A percentile compares a stretch with the other conserved stretches of the same genome.
phyloP scores from a whole-genome alignment of 2,797 vertebrate genomes.

The Parambassis ranga region DNA sequence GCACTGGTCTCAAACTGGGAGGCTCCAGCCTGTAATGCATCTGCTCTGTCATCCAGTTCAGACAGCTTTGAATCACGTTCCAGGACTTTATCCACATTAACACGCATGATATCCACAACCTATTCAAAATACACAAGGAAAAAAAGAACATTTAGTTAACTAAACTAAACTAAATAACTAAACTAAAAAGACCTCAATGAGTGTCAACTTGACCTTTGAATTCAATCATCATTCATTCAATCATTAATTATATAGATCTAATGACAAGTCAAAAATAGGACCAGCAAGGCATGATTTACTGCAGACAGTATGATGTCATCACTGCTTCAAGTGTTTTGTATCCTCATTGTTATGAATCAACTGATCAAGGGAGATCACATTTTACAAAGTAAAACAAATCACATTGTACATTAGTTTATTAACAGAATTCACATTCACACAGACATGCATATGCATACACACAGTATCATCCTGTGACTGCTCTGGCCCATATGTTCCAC shows the following conservation, averaged over 20 bases:
- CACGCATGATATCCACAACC: slow-evolving; percentile 93
- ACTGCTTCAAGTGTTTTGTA: neutral
- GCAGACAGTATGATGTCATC: neutral
- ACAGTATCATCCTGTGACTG: too few species aligned
- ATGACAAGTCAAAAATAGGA: neutral
- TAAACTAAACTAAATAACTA: too few species aligned
- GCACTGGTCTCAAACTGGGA: slow-evolving; percentile 93
- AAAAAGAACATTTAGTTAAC: neutral
- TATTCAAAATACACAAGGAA: slow-evolving; percentile 32
- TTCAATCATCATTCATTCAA: too few species aligned
- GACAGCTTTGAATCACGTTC: slow-evolving; percentile 89
- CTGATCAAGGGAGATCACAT: neutral
- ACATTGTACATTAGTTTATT: neutral
- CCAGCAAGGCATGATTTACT: neutral
- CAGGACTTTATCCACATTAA: slow-evolving; percentile 91
- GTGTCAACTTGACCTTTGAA: too few species aligned
- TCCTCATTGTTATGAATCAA: slow-evolving; percentile 1
- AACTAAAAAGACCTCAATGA: neutral
- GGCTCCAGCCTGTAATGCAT: slow-evolving; percentile 89
- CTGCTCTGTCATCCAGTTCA: slow-evolving; percentile 88
- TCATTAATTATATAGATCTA: too few species aligned
- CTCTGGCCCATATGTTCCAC: slow-evolving; percentile 69
- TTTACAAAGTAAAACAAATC: neutral
- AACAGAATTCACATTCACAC: neutral
- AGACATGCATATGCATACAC: neutral